These are phyloP conservation scores for Lysiphlebus fabarum DNA, from an alignment of 1,140 invertebrate genomes.

Conservation along the genomic window DNA sequence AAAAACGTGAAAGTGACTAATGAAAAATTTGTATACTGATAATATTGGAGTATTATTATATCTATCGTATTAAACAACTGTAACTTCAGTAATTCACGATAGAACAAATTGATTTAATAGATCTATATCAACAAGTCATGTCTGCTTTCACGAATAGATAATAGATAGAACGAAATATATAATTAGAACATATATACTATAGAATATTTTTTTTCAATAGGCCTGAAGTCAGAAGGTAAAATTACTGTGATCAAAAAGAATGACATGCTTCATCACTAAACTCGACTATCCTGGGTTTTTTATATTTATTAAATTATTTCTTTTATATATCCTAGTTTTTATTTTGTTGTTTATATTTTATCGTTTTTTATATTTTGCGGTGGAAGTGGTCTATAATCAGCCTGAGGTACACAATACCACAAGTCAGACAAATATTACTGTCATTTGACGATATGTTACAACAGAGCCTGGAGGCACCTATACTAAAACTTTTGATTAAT, in stretches of 20 bases:
- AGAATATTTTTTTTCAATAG: conserved; percentile 40
- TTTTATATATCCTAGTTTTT: too few species aligned
- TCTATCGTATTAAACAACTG: background rate
- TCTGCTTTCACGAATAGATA: conserved; percentile 23
- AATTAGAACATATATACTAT: conserved; percentile 46
- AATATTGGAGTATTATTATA: background rate
- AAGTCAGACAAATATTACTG: conserved; percentile 48
- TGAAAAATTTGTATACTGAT: conserved; percentile 1
- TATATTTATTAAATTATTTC: too few species aligned
- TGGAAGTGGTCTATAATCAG: conserved; percentile 51
- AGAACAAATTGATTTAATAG: conserved; percentile 19
- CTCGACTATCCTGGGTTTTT: too few species aligned
- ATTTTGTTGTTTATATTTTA: conserved; percentile 9
- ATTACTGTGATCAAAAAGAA: conserved; percentile 42
- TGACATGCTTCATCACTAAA: conserved; percentile 34
- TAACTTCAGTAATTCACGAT: background rate
- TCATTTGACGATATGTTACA: conserved; percentile 48
- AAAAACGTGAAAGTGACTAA: too few species aligned
- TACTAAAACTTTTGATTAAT: too few species aligned
- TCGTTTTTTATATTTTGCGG: conserved; percentile 18
- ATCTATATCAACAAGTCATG: conserved; percentile 10
- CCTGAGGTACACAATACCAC: conserved; percentile 46
- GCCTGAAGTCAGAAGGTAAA: conserved; percentile 35
- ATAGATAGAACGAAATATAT: conserved; percentile 49
- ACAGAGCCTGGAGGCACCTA: too few species aligned